A percentile compares a stretch with the other conserved stretches of the same genome.
Evolutionary conservation across 2,888 invertebrate species (phyloP).

Genomic region (Stenichneumon culpator): DNA sequence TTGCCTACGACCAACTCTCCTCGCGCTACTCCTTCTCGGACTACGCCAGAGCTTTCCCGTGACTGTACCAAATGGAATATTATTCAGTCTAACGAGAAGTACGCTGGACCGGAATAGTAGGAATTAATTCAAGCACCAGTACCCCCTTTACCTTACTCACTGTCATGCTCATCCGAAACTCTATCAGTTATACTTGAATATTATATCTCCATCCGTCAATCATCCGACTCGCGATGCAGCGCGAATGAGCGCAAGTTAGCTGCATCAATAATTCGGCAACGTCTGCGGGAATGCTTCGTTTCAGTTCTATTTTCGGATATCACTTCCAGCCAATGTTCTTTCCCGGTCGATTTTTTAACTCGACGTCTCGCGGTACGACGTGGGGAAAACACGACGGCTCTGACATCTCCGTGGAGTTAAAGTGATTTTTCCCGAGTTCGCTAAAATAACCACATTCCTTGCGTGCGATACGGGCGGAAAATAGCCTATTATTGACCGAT

Average conservation of each 20-base stretch:
- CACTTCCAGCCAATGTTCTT: background rate
- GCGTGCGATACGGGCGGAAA: too few species aligned
- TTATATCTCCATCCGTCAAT: constrained; percentile 31
- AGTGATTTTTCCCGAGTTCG: too few species aligned
- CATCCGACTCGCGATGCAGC: background rate
- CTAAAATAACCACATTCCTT: too few species aligned
- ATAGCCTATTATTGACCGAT: too few species aligned
- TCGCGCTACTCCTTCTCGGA: constrained; percentile 19
- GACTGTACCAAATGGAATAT: constrained; percentile 60
- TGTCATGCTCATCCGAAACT: constrained; percentile 37
- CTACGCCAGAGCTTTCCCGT: constrained; percentile 40
- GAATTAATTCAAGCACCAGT: constrained; percentile 50
- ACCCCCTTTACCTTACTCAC: constrained; percentile 25
- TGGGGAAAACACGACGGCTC: background rate
- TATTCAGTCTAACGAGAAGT: constrained; percentile 54
- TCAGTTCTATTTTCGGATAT: background rate
- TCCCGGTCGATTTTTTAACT: background rate
- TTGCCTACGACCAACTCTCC: constrained; percentile 24
- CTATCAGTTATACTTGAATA: constrained; percentile 20
- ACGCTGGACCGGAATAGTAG: constrained; percentile 42
- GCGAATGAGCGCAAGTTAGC: background rate
- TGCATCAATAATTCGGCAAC: background rate
- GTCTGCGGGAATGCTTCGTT: background rate
- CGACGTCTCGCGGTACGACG: background rate
- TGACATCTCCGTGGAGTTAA: background rate